phyloP scores from a whole-genome alignment of 2,797 vertebrate genomes.

The Tangara arthus region DNA sequence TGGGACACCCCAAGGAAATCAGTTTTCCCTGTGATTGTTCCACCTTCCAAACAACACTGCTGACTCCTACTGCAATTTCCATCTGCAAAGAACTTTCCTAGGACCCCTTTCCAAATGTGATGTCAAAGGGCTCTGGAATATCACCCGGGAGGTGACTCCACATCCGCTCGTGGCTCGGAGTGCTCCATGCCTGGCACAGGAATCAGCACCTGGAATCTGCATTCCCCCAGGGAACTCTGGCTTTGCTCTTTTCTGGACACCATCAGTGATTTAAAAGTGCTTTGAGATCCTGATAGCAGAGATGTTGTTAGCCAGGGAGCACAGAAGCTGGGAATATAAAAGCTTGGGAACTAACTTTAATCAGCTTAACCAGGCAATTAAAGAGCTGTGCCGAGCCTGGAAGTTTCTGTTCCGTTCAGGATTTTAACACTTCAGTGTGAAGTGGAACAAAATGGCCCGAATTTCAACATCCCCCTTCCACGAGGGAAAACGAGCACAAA shows the following conservation, averaged over 20 bases:
- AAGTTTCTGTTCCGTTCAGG: not conserved
- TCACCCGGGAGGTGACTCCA: not conserved
- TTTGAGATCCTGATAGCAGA: not conserved
- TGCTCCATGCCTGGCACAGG: not conserved
- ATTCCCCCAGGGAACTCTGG: not conserved
- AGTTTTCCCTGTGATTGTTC: not conserved
- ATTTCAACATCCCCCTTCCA: constrained; percentile 22
- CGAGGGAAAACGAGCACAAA: not conserved
- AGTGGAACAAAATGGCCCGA: constrained; percentile 47
- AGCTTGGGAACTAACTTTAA: not conserved
- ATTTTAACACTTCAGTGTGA: constrained; percentile 1
- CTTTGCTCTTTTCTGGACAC: not conserved
- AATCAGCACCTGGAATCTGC: not conserved
- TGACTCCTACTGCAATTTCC: constrained; percentile 38
- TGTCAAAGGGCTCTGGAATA: constrained; percentile 55
- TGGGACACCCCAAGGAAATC: not conserved
- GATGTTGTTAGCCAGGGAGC: not conserved
- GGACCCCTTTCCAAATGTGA: constrained; percentile 40
- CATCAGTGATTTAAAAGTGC: not conserved
- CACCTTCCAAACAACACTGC: not conserved
- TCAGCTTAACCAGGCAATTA: not conserved
- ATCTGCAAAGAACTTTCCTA: constrained; percentile 57
- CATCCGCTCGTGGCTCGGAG: not conserved
- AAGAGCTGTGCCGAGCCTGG: not conserved
- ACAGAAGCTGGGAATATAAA: not conserved